phyloP scores from a whole-genome alignment of 2,113 vertebrate genomes.

The Gnathonemus echidnorhynchus region DNA sequence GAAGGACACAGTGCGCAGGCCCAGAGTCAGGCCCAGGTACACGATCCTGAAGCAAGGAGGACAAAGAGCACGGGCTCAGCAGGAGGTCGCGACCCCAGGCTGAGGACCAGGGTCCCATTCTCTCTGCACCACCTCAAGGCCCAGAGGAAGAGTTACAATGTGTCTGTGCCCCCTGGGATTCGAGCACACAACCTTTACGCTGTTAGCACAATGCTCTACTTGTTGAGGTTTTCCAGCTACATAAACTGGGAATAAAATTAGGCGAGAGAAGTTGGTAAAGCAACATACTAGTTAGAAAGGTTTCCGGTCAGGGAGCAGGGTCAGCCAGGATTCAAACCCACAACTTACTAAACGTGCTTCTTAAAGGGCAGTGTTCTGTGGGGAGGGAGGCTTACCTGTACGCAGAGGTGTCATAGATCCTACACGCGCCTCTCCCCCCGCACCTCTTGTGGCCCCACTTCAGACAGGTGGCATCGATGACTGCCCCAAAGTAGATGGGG shows the following conservation, averaged over 20 bases:
- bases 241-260: background rate
- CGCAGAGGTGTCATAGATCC: too few relatives aligned
- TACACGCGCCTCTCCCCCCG: slow-evolving; percentile 56
- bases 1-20: slow-evolving; percentile 69
- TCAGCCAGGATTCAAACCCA: background rate
- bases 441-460: slow-evolving; percentile 64
- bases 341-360: background rate
- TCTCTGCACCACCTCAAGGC: too few relatives aligned
- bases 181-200: background rate
- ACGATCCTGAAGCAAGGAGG: slow-evolving; percentile 56
- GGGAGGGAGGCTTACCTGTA: slow-evolving; percentile 63
- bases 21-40: slow-evolving; percentile 76
- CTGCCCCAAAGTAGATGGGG: slow-evolving; percentile 78
- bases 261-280: background rate
- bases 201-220: background rate
- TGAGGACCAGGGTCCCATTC: background rate
- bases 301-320: background rate
- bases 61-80: background rate
- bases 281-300: background rate
- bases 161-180: background rate
- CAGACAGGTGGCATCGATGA: slow-evolving; percentile 79
- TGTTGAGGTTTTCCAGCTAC: background rate
- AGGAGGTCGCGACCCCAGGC: too few relatives aligned
- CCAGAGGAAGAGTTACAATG: background rate
- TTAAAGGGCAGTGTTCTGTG: background rate